A percentile compares a stretch with the other conserved stretches of the same genome.
Evolutionary conservation across 2,888 invertebrate genomes (phyloP).

Genomic region (Xylocampa areola): DNA sequence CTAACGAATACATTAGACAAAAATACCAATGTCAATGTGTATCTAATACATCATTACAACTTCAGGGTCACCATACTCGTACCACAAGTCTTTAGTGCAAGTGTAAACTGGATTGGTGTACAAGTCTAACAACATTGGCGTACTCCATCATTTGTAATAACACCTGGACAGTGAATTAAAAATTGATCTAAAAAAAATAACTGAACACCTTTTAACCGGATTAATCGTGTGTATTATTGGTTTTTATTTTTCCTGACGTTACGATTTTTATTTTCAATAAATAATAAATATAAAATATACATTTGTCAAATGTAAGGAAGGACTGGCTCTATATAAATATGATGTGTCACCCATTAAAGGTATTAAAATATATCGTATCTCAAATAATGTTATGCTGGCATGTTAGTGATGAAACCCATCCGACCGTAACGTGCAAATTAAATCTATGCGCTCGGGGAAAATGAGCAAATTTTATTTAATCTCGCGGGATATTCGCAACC

Average conservation of each 20-base stretch:
- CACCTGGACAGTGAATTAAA: conserved; percentile 31
- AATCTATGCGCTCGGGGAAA: conserved; percentile 60
- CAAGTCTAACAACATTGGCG: conserved; percentile 46
- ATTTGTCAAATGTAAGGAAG: conserved; percentile 8
- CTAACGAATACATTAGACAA: conserved; percentile 16
- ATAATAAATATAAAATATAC: no score
- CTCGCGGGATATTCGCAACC: conserved; percentile 65
- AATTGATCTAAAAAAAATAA: conserved; percentile 26
- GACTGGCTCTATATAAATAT: neutral
- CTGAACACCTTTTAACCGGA: conserved; percentile 5
- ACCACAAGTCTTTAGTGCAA: conserved; percentile 49
- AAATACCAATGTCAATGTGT: conserved; percentile 30
- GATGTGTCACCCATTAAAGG: conserved; percentile 5
- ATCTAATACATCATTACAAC: conserved; percentile 23
- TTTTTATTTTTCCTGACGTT: no score
- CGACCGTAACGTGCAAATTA: conserved; percentile 57
- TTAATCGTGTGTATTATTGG: no score
- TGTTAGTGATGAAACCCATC: conserved; percentile 47
- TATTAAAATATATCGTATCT: conserved; percentile 25
- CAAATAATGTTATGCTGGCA: conserved; percentile 46
- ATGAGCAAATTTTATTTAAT: conserved; percentile 65
- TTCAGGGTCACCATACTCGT: conserved; percentile 56
- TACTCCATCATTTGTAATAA: conserved; percentile 32
- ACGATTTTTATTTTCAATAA: no score
- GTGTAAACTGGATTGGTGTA: conserved; percentile 49